Evolutionary conservation across 2,888 invertebrate genomes (phyloP), one percentile per base, ranked within the genome.

Genomic region (Allygus modestus): DNA sequence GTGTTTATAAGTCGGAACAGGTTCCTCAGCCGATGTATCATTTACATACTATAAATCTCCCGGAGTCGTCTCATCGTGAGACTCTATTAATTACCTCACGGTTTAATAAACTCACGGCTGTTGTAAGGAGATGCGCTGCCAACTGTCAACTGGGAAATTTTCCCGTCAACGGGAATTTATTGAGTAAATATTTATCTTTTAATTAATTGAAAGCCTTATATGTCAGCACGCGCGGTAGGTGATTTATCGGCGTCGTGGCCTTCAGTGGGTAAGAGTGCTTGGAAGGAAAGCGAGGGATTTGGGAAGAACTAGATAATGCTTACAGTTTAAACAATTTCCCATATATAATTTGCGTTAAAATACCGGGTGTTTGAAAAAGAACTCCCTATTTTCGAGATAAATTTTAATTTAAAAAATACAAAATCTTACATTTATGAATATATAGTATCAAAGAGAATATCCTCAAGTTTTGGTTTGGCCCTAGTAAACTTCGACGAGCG

Each of bases 41-140:
- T 77, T 77, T 77, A 77, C 77, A 77, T 77, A 46, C 77, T 65
- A 77, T 77, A 77, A 77, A 77, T 77, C 77, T 51, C 46, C 17
- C 69, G 41, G 28, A 33, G 43, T 51, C 46, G 20, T 43, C 46
- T 46, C 9, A 41, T 46, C 77, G 26, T 77, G 46, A 77, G 28
- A 2, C 28, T 46, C 23, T 28, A 51, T 46, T 77, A 77, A 77
- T 77, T 77, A 46, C 15, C 41, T 51, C 9, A 54, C 61, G 73
- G 41, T 73, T 73, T 73, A 73, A 73, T 73, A 73, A 73, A 73
- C 33, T n/a, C 31, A 69, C 0, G 9, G 9, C 54, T 1, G 5
- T 28, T 26, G 58, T 17, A 23, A 58, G 58, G 23, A 58, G 58
- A 65, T 17, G 65, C 31, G 4, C 65, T 15, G 58, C 23, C 23